Conservation (phyloP, 2,113 vertebrate species). For the Fregetta grallaria region DNA sequence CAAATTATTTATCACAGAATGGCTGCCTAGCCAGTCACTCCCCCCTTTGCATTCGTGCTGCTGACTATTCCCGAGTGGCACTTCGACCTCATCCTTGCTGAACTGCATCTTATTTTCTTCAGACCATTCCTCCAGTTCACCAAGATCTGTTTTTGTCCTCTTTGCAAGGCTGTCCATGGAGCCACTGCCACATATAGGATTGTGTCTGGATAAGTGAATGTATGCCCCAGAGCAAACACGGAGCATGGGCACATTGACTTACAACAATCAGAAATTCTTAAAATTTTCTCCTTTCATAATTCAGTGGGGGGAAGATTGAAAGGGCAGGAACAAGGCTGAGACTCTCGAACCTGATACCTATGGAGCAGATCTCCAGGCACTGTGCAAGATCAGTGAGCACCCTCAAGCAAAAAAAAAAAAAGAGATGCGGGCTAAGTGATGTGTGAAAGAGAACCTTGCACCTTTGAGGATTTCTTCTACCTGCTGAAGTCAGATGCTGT, state of each 20-base stretch:
- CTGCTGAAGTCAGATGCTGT: not conserved
- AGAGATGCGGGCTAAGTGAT: not conserved
- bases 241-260: not conserved
- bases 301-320: not conserved
- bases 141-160: not conserved
- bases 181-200: not conserved
- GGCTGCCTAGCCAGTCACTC: not conserved
- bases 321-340: not conserved
- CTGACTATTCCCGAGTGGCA: not conserved
- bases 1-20: not conserved
- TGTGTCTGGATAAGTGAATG: not conserved
- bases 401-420: not conserved
- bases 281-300: not conserved
- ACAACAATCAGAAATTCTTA: not conserved
- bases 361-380: not conserved
- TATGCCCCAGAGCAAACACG: not conserved
- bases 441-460: not conserved
- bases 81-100: not conserved
- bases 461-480: not conserved
- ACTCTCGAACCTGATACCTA: not conserved
- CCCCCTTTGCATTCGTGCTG: not conserved
- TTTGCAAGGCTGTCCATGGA: not conserved
- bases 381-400: not conserved
- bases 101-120: not conserved
- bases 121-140: not conserved